Evolutionary conservation across 2,113 vertebrate genomes (phyloP), one percentile per base, ranked within the genome.

Genomic region (Tauraco erythrolophus): DNA sequence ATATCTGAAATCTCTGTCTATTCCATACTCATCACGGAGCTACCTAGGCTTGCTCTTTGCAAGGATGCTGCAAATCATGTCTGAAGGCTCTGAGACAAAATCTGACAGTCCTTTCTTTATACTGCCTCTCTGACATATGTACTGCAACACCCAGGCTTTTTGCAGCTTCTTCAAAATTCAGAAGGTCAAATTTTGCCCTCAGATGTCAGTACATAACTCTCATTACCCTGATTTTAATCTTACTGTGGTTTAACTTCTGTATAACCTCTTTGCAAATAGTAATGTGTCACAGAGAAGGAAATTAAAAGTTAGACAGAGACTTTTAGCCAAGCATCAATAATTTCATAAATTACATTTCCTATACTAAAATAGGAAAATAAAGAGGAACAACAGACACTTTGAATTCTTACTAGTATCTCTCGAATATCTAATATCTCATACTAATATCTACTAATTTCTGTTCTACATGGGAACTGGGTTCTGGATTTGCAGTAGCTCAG

Each of bases 1-100:
- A 28, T 89, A 75, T 91, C 50, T 87, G 70, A 95, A 94, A 84
- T 75, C 25, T 66, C 80, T 88, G 43, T 92, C 90, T 89, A 17
- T 81, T 93, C 79, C 88, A 56, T 30, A 51, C 64, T 95, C 83
- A 81, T 94, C 85, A 91, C 43, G 24, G n/a, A 77, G 41, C n/a
- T 70, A 58, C 68, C 64, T 71, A 17, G 8, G 68, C 51, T 78
- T 84, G 30, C 54, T 78, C 56, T 90, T 77, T 79, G 39, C 88
- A 83, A 83, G 60, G 66, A 70, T 85, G 27, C 75, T 94, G 84
- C 35, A 92, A 86, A 92, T 91, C 48, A 50, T 14, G 21, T 39
- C 57, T 76, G 58, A 92, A 71, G 64, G 56, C 89, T 95, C 33
- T 4, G 1, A 89, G 85, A 19, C 83, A 93, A 69, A 88, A 94